These are phyloP conservation scores for Epinephelus awoara DNA, from an alignment of 2,797 vertebrate species.

Conservation along the genomic window DNA sequence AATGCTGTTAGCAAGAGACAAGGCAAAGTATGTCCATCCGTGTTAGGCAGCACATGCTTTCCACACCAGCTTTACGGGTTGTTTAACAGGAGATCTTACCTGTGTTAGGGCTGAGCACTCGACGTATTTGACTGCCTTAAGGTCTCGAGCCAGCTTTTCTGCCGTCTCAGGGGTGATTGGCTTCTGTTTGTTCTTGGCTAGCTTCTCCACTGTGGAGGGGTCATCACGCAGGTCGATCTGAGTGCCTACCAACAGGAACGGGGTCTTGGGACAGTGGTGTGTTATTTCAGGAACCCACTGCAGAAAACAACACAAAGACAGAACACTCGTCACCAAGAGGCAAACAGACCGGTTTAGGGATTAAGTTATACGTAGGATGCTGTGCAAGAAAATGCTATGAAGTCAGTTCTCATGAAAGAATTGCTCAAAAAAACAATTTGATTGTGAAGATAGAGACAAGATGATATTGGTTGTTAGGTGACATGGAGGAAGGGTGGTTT, in stretches of 20 bases:
- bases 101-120: slow-evolving; percentile 89
- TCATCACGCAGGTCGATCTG: slow-evolving; percentile 89
- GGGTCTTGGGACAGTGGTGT: slow-evolving; percentile 89
- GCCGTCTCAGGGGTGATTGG: slow-evolving; percentile 86
- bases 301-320: not conserved
- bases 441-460: not conserved
- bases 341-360: not conserved
- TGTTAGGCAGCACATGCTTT: slow-evolving; percentile 41
- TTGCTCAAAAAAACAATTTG: not conserved
- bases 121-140: slow-evolving; percentile 89
- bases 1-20: slow-evolving; percentile 70
- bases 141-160: slow-evolving; percentile 87
- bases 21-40: slow-evolving; percentile 41
- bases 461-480: too few species aligned
- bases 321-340: not conserved
- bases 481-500: not conserved
- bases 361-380: not conserved
- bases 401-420: not conserved
- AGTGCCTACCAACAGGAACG: slow-evolving; percentile 88
- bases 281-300: slow-evolving; percentile 89
- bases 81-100: slow-evolving; percentile 69
- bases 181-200: slow-evolving; percentile 90
- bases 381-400: not conserved
- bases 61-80: not conserved
- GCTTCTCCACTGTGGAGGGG: slow-evolving; percentile 86